Conservation (phyloP, 2,113 vertebrate genomes). For the Rhegmatorhina hoffmannsi region DNA sequence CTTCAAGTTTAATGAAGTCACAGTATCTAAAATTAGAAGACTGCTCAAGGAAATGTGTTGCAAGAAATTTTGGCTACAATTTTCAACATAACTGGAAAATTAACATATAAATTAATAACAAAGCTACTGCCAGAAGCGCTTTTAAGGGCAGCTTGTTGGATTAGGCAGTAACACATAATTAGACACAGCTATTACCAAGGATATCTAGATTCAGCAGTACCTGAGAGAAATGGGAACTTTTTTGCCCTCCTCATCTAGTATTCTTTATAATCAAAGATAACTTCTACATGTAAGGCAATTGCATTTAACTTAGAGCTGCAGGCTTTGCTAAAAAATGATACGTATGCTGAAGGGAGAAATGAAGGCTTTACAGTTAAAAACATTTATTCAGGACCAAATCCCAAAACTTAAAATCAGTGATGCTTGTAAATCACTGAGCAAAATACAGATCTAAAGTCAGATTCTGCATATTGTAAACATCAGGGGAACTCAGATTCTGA, state of each 20-base stretch:
- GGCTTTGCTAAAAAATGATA: not conserved
- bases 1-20: slow-evolving; percentile 2
- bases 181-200: slow-evolving; percentile 24
- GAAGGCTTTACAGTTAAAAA: not conserved
- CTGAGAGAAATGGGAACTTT: slow-evolving; percentile 8
- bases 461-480: not conserved
- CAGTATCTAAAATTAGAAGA: slow-evolving; percentile 26
- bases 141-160: slow-evolving; percentile 24
- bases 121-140: not conserved
- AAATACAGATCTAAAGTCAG: not conserved
- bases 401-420: not conserved
- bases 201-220: slow-evolving; percentile 49
- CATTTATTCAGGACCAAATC: not conserved
- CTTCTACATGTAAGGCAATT: not conserved
- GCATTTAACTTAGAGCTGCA: not conserved
- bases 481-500: not conserved
- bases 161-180: slow-evolving; percentile 44
- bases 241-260: not conserved
- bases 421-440: not conserved
- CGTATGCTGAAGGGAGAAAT: not conserved
- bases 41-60: slow-evolving; percentile 27
- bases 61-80: slow-evolving; percentile 44
- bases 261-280: slow-evolving; percentile 22
- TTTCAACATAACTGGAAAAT: slow-evolving; percentile 50
- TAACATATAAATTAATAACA: slow-evolving; percentile 61